Evolutionary conservation across 2,888 invertebrate species (phyloP).

Genomic region (Caradrina kadenii): DNA sequence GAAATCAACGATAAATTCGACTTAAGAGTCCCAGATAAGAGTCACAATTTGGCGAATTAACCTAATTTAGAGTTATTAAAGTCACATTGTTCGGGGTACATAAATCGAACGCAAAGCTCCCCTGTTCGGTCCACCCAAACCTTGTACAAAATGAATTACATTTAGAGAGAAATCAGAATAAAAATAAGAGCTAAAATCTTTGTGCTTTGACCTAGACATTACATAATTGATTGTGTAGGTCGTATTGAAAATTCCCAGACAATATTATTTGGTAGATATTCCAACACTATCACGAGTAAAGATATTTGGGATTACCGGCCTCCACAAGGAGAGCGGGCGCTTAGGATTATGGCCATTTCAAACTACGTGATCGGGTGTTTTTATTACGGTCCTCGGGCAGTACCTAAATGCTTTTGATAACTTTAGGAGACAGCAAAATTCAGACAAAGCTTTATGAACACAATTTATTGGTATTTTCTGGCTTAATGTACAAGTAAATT

Average conservation of each 20-base stretch:
- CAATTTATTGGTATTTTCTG: constrained; percentile 42
- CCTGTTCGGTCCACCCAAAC: constrained; percentile 23
- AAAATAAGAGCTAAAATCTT: constrained; percentile 4
- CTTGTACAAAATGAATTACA: constrained; percentile 23
- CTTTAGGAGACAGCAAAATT: constrained; percentile 57
- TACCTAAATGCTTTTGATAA: constrained; percentile 65
- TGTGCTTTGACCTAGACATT: not conserved
- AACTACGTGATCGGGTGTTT: constrained; percentile 74
- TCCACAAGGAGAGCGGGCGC: constrained; percentile 33
- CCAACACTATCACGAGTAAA: constrained; percentile 36
- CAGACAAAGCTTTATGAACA: constrained; percentile 47
- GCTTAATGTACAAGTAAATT: constrained; percentile 33
- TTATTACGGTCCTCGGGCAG: constrained; percentile 69
- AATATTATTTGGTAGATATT: constrained; percentile 39
- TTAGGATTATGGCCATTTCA: constrained; percentile 67
- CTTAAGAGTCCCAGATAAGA: constrained; percentile 27
- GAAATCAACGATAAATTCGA: constrained; percentile 33
- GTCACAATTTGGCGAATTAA: constrained; percentile 39
- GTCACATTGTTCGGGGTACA: constrained; percentile 35
- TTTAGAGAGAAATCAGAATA: constrained; percentile 20
- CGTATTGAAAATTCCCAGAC: constrained; percentile 15
- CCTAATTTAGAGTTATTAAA: constrained; percentile 34
- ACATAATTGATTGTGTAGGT: not conserved
- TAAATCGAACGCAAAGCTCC: constrained; percentile 36
- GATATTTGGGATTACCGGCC: constrained; percentile 63